Evolutionary conservation across 2,113 vertebrate species (phyloP).

Genomic region (Eolophus roseicapilla): DNA sequence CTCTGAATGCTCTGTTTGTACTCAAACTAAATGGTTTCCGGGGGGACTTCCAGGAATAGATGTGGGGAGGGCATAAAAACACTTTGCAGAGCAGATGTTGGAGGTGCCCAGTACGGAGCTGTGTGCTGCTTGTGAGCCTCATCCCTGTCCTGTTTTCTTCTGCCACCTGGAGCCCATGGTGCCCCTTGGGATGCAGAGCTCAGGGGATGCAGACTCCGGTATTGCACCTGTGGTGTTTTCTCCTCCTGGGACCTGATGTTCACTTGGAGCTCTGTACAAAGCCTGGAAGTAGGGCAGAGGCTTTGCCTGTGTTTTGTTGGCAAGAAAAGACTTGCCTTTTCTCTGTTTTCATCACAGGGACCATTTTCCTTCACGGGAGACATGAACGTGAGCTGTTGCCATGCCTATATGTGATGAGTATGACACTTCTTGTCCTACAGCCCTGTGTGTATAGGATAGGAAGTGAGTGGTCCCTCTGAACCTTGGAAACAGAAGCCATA

Average conservation of each 20-base stretch:
- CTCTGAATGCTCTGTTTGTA: conserved; percentile 35
- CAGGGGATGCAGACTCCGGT: neutral
- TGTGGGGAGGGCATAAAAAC: neutral
- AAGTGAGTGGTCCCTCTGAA: neutral
- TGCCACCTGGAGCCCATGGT: neutral
- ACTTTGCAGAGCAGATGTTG: neutral
- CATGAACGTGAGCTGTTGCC: fast-evolving
- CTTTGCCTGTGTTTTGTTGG: neutral
- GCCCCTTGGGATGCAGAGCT: neutral
- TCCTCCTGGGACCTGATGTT: neutral
- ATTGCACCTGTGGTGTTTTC: neutral
- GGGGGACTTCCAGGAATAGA: conserved; percentile 42
- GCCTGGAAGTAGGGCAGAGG: neutral
- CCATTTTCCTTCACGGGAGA: neutral
- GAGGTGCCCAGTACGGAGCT: fast-evolving
- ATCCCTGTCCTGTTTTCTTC: neutral
- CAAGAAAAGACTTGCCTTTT: neutral
- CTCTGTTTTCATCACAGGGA: neutral
- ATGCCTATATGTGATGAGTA: neutral
- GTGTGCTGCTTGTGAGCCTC: neutral
- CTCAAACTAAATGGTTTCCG: conserved; percentile 5
- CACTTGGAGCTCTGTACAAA: neutral
- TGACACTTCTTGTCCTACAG: neutral
- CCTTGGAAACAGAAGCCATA: fast-evolving
- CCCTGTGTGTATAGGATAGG: neutral